These are phyloP conservation scores for Dendrocincla fuliginosa DNA, from an alignment of 2,797 vertebrate species.

Conservation along the genomic window DNA sequence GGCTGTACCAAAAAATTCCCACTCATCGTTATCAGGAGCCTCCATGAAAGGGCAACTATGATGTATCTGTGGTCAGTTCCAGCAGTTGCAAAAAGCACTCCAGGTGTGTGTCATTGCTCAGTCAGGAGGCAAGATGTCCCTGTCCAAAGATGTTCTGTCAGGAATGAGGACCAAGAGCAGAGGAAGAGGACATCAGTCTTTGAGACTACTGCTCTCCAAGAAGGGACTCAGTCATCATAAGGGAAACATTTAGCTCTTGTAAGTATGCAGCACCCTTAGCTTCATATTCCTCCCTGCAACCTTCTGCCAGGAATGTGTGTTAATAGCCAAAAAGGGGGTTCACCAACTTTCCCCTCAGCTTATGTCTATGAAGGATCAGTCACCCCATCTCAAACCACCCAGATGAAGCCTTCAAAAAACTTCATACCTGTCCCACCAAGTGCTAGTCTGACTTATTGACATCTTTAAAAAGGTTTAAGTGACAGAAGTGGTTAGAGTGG, in stretches of 20 bases:
- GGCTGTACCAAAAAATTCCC: background rate
- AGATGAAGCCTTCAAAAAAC: background rate
- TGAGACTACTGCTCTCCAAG: background rate
- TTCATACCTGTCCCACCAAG: background rate
- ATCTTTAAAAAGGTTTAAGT: constrained; percentile 69
- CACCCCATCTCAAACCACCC: background rate
- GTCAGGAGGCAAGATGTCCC: background rate
- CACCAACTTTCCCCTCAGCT: background rate
- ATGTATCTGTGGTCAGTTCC: background rate
- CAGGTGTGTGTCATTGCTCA: background rate
- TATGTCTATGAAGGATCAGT: background rate
- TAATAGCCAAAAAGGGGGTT: background rate
- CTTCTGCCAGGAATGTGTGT: background rate
- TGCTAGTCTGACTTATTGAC: background rate
- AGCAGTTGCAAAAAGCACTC: background rate
- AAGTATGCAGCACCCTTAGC: background rate
- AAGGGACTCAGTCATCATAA: background rate
- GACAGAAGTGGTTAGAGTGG: background rate
- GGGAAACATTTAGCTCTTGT: background rate
- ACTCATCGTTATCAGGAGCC: background rate
- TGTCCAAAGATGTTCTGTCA: background rate
- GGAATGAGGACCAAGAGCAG: background rate
- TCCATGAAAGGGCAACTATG: background rate
- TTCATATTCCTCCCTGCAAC: background rate
- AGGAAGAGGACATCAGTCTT: background rate